Base-by-base conservation (phyloP, 30 jellyfish, hydroid and myxozoan genomes). In the Pseudorhiza aurosa region DNA sequence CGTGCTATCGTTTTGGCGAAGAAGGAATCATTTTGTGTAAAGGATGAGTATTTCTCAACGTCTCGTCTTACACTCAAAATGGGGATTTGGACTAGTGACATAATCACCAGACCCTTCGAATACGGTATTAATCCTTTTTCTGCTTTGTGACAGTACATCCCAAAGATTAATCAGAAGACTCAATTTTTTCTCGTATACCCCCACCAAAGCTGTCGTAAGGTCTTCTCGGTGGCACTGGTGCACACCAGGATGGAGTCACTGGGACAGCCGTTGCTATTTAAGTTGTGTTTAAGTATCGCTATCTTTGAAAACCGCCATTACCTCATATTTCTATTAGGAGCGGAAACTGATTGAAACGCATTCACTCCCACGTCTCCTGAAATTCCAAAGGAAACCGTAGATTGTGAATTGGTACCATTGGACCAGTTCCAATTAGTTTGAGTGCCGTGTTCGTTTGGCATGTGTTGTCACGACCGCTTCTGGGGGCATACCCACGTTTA, bases 321-420 rank as follows among this genome's bases (percentile, higher is more conserved):
- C n/a, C 17, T 56, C 36, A 56, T 6, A 25, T 25, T 56, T 56
- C 25, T 36, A 17, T 19, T 56, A n/a, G 70, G 17, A 32, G 25
- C 70, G 70, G 70, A 56, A 56, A 56, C 25, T 56, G 17, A 56
- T 56, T 56, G 70, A 17, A 30, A 21, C 33, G 22, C 30, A 60
- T 28, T 0, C 75, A 60, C 51, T 60, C 51, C 75, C 75, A 60
- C 51, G 24, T 5, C 50, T 12, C 10, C 12, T 5, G 12, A 7
- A 39, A 5, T 39, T 39, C 50, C 12, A 39, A 39, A 39, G 50
- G 12, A 7, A 39, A 5, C 50, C n/a, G n/a, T 39, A 39, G 50
- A 39, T 5, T 12, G 50, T 39, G 12, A 39, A 39, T 39, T 39
- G 50, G 12, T 3, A 47, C n/a, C 62, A 47, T 47, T 47, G 62